These are phyloP conservation scores for Meloidogyne floridensis DNA, from an alignment of 1,140 invertebrate genomes.

Conservation along the genomic window DNA sequence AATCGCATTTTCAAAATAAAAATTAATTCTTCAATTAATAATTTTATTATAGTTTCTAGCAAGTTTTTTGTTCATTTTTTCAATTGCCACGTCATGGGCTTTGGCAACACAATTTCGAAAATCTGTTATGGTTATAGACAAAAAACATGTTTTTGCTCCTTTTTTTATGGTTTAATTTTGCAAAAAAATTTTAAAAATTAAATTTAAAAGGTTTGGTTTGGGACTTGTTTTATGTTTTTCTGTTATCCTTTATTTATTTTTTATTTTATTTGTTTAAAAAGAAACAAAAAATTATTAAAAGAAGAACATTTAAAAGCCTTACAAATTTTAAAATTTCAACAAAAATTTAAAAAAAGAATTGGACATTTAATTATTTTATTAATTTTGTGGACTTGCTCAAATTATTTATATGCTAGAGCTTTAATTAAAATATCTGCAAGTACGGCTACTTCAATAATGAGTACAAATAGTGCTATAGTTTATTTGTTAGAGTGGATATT, in stretches of 20 bases:
- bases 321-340: slow-evolving; percentile 33
- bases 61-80: slow-evolving; percentile 22
- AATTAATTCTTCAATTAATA: too few relatives aligned
- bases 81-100: slow-evolving; percentile 58
- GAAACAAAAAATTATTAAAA: not conserved
- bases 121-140: slow-evolving; percentile 51
- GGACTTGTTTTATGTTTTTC: slow-evolving; percentile 56
- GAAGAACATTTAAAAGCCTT: slow-evolving; percentile 37
- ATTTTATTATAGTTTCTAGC: slow-evolving; percentile 13
- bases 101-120: slow-evolving; percentile 61
- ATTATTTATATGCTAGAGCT: slow-evolving; percentile 57
- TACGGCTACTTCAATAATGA: slow-evolving; percentile 54
- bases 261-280: slow-evolving; percentile 40
- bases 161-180: slow-evolving; percentile 43
- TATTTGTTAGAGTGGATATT: slow-evolving; percentile 54
- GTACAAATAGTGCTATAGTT: slow-evolving; percentile 60
- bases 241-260: slow-evolving; percentile 63
- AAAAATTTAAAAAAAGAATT: slow-evolving; percentile 31
- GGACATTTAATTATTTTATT: slow-evolving; percentile 36
- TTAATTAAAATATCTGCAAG: slow-evolving; percentile 55
- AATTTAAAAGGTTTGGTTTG: slow-evolving; percentile 61
- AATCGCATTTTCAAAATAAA: too few relatives aligned
- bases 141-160: slow-evolving; percentile 57
- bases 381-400: slow-evolving; percentile 59
- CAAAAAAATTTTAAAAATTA: not conserved